These are phyloP conservation scores for Heliconius erato DNA, from an alignment of 2,888 invertebrate genomes.

Conservation along the genomic window DNA sequence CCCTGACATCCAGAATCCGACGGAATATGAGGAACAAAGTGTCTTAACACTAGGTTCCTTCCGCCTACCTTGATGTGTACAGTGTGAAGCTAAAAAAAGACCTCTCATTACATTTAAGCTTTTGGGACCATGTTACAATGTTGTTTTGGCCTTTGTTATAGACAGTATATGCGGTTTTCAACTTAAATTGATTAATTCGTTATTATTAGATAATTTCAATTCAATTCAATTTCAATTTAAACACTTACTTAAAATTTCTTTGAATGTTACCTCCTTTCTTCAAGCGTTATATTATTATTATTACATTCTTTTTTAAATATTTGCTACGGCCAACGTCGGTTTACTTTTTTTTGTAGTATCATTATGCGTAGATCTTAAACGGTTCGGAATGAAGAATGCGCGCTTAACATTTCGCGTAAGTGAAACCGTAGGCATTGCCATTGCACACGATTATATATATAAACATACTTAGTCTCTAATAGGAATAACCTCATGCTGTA, in stretches of 20 bases:
- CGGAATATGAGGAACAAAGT: too few species aligned
- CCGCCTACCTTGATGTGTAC: too few species aligned
- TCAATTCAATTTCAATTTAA: too few species aligned
- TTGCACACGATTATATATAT: constrained; percentile 26
- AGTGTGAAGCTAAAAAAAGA: too few species aligned
- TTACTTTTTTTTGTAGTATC: neutral
- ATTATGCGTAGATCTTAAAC: constrained; percentile 13
- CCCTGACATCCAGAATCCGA: too few species aligned
- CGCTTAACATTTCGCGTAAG: constrained; percentile 42
- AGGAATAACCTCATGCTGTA: too few species aligned
- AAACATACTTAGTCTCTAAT: neutral
- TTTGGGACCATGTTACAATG: too few species aligned
- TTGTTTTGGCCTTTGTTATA: too few species aligned
- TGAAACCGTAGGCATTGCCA: constrained; percentile 45
- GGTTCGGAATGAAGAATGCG: constrained; percentile 34
- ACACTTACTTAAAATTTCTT: neutral
- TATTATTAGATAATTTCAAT: too few species aligned
- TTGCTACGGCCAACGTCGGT: neutral
- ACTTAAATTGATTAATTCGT: neutral
- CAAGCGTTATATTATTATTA: neutral
- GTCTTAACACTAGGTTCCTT: too few species aligned
- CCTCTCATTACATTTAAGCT: too few species aligned
- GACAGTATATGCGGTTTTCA: too few species aligned
- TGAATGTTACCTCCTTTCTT: neutral
- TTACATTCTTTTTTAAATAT: neutral